Conservation (phyloP, 2,888 invertebrate genomes). For the Stenchaetothrips biformis region DNA sequence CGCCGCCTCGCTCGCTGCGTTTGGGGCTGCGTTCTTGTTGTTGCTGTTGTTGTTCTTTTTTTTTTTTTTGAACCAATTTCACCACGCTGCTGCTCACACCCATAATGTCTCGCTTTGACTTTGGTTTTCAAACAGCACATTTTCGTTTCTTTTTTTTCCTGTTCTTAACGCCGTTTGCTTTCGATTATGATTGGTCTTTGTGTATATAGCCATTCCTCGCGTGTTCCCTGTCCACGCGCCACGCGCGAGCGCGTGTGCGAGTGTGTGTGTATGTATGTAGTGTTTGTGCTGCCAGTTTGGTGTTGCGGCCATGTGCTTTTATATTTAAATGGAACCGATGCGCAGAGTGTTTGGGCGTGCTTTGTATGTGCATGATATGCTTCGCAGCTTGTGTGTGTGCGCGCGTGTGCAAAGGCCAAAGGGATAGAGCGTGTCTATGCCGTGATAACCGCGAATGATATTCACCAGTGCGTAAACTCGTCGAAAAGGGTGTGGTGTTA, state of each 20-base stretch:
- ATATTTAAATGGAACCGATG: neutral
- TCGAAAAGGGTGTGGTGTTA: neutral
- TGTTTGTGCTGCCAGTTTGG: too few species aligned
- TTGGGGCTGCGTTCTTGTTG: too few species aligned
- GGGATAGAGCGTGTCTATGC: neutral
- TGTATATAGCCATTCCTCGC: too few species aligned
- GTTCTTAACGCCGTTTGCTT: neutral
- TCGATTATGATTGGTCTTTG: too few species aligned
- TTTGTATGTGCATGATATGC: neutral
- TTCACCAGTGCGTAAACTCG: constrained; percentile 1
- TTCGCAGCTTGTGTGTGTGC: too few species aligned
- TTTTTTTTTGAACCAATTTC: too few species aligned
- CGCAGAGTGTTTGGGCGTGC: neutral
- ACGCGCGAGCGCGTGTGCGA: too few species aligned
- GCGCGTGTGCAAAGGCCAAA: neutral
- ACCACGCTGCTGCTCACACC: neutral
- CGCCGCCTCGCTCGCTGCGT: too few species aligned
- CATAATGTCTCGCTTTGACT: neutral
- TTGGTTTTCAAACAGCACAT: too few species aligned
- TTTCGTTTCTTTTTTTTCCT: neutral
- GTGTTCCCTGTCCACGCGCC: too few species aligned
- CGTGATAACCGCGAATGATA: neutral
- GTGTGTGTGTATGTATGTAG: too few species aligned
- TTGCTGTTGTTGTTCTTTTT: too few species aligned
- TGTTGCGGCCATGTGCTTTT: neutral